Base-by-base conservation (phyloP, 1,140 invertebrate species). In the Bombyx mandarina region DNA sequence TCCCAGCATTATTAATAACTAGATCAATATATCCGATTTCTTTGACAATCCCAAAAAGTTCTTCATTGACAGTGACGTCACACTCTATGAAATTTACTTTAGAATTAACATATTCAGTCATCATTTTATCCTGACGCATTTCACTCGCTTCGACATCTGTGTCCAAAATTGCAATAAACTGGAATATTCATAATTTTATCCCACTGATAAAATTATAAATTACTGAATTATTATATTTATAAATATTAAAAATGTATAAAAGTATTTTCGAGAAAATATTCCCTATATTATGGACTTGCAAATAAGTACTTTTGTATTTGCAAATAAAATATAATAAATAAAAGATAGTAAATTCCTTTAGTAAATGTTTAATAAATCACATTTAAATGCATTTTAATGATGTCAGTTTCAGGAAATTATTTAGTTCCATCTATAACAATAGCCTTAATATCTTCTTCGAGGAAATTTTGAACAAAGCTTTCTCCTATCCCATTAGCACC, bases 381-480 rank as follows among this genome's bases (percentile, higher is more conserved):
- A 18, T 18, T 18, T 18, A 18, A 18, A 18, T 18, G 12, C 12
- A 35, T 35, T 35, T 35, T 35, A 3, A 3, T 35, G 26, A 2
- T 35, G 26, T 35, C 4, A 35, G 26, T 3, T 35, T 35, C 2
- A 35, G 26, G 26, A 35, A 18, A 18, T 18, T 18, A 18, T 18
- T 18, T 18, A 18, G 12, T 18, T 18, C 12, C 12, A 18, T 18
- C 12, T 18, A 35, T 35, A 35, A 35, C 26, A 18, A 35, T 35
- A 35, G 73, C 71, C 73, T 73, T 75, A 1, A 57, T 67, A 8
- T 64, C 69, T 58, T 71, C 66, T 35, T 9, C 6, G 9, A 55
- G 35, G 9, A 55, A 55, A n/a, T 0, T 9, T 26, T 55, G 18
- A 47, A 47, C 54, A 47, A 55, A 6, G 6, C 7, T 26, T 26